Conservation (phyloP, 2,888 invertebrate species). For the Criorhina ranunculi region DNA sequence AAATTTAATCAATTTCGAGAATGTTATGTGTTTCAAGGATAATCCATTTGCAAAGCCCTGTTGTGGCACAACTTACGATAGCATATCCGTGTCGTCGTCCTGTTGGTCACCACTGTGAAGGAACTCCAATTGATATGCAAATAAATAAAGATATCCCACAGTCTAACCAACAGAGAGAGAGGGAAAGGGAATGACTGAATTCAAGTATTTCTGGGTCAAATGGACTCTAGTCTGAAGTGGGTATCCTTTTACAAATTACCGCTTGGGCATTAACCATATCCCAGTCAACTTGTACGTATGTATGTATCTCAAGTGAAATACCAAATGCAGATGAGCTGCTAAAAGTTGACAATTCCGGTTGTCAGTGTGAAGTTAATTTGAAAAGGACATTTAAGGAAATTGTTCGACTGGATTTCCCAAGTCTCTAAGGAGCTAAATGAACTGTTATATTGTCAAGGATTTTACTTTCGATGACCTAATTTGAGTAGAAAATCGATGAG, state of each 20-base stretch:
- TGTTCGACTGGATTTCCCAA: neutral
- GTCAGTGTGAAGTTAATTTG: slow-evolving; percentile 54
- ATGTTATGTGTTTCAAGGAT: slow-evolving; percentile 73
- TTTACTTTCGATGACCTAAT: slow-evolving; percentile 52
- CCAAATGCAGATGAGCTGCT: slow-evolving; percentile 47
- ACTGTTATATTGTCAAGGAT: slow-evolving; percentile 3
- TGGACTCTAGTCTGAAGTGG: slow-evolving; percentile 54
- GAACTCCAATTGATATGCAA: slow-evolving; percentile 48
- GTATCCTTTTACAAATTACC: slow-evolving; percentile 68
- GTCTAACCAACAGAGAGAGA: neutral
- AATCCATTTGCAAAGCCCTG: slow-evolving; percentile 69
- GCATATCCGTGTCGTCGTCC: slow-evolving; percentile 6
- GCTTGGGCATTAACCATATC: slow-evolving; percentile 67
- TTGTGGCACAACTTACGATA: slow-evolving; percentile 64
- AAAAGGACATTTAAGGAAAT: slow-evolving; percentile 51
- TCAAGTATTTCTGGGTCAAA: slow-evolving; percentile 64
- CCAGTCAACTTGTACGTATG: neutral
- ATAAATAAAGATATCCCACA: slow-evolving; percentile 33
- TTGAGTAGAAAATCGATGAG: slow-evolving; percentile 2
- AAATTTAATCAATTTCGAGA: slow-evolving; percentile 75
- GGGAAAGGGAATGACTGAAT: slow-evolving; percentile 9
- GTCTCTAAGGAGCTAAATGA: slow-evolving; percentile 24
- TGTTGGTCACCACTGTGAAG: slow-evolving; percentile 23
- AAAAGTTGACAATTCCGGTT: slow-evolving; percentile 43
- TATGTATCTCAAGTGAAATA: neutral